Evolutionary conservation across 35 echinoderm and acorn worm genomes (phyloP).

Genomic region (Lytechinus variegatus): DNA sequence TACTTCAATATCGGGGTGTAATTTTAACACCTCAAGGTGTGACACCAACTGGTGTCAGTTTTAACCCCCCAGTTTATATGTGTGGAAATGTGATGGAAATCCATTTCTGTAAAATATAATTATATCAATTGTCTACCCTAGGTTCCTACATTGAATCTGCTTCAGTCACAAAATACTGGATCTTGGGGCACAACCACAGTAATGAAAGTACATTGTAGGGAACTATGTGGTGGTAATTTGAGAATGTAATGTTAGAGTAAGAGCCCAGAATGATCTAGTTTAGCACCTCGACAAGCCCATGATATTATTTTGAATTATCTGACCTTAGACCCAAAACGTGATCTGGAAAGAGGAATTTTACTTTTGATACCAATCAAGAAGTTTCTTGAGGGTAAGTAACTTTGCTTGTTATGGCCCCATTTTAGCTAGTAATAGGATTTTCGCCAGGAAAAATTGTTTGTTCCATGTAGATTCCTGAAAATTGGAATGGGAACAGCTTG

Average conservation of each 20-base stretch:
- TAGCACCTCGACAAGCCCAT: neutral
- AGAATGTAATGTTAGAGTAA: neutral
- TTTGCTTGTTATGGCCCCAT: neutral
- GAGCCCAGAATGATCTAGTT: neutral
- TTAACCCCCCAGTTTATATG: no score
- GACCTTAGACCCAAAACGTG: conserved; percentile 9
- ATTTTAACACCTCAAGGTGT: no score
- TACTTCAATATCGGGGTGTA: no score
- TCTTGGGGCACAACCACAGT: neutral
- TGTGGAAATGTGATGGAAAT: no score
- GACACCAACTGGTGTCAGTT: no score
- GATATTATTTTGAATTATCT: neutral
- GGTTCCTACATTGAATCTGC: no score
- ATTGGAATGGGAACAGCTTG: neutral
- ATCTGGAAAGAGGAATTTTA: neutral
- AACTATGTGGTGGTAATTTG: neutral
- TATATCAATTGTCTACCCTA: no score
- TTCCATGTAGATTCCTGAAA: neutral
- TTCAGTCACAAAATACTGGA: neutral
- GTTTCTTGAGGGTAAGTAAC: conserved; percentile 1
- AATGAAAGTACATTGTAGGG: neutral
- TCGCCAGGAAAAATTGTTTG: neutral
- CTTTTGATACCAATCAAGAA: neutral
- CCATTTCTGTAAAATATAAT: no score
- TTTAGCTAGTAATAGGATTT: conserved; percentile 4